Base-by-base conservation (phyloP, 2,797 vertebrate genomes). In the Leuciscus waleckii region DNA sequence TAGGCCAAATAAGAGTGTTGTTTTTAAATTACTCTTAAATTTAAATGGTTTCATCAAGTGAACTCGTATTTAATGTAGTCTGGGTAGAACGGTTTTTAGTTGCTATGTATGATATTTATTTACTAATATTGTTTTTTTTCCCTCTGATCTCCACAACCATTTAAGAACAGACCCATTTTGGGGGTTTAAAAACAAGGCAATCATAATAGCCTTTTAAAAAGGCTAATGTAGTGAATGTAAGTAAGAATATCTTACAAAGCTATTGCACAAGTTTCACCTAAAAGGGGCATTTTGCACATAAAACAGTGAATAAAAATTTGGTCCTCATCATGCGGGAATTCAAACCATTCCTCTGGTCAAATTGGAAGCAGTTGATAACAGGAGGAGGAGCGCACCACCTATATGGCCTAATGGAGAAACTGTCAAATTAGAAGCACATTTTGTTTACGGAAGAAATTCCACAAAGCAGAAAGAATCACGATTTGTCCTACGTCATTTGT, bases 351-450 rank as follows among this genome's bases (percentile, higher is more conserved):
- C 54, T 61, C 39, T 8, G 17, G 32, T 26, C 4, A 76, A 83
- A 83, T 76, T 51, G 23, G 2, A 76, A 54, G 81, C 71, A 67
- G 71, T 17, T 16, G 1, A 67, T 56, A 83, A 54, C n/a, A 35
- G 68, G 11, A 37, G 43, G 37, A 41, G 74, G 61, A 21, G 26
- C 2, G 13, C 70, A 58, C 49, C 46, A 23, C 46, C 49, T 43
- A 23, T 46, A 70, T 37, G 58, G 71, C 43, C 7, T 0, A 69
- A 56, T 41, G 63, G 10, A 11, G 29, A 68, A 67, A 80, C 37
- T 29, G 39, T 78, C 9, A 65, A 79, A 82, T 68, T 41, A 13
- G 17, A 77, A 77, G 73, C 73, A 77, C 73, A 83, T 77, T 83
- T 83, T 83, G 73, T 83, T 76, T 77, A 68, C 8, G 54, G 75